Evolutionary conservation across 2,113 vertebrate species (phyloP), one percentile per base, ranked within the genome.

Genomic region (Probosciger aterrimus): DNA sequence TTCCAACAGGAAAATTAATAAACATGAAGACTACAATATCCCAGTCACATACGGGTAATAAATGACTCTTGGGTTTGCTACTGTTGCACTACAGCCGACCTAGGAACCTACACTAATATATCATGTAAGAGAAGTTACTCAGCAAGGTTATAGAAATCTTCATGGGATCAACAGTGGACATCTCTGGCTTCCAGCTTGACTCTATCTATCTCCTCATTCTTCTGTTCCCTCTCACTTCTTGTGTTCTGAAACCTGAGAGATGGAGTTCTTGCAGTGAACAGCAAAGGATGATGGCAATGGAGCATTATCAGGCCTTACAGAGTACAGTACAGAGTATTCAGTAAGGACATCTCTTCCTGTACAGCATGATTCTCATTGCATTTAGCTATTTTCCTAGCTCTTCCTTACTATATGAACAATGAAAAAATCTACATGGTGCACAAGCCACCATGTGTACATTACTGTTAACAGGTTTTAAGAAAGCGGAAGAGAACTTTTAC

Each of bases 141-240:
- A 46, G 14, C 2, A 18, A 46, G 6, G 35, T 50, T 73, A 55
- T 22, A 64, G 37, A 80, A 62, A 39, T 67, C 31, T 52, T 33
- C 11, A 2, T 27, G 43, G 10, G 3, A 70, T 2, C 4, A 74
- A 28, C 14, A 22, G 13, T 15, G 39, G 20, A 46, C 0, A 9
- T 2, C 18, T 81, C 22, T 47, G 52, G 7, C 30, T 82, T 91
- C 64, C 47, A 37, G 4, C 6, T 11, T 39, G 8, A 10, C 12
- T 75, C 19, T 5, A 7, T 73, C 44, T 6, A 22, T 31, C 19
- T 65, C 37, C 18, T 77, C 4, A 2, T 65, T 85, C 53, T 85
- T 53, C 46, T 2, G 5, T 16, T 41, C 9, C 17, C 19, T 62
- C 33, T 62, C 14, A 2, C 27, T 52, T 73, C 9, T 1, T 5